These are phyloP conservation scores for Syrmaticus mikado DNA, from an alignment of 2,113 vertebrate genomes.

Conservation along the genomic window DNA sequence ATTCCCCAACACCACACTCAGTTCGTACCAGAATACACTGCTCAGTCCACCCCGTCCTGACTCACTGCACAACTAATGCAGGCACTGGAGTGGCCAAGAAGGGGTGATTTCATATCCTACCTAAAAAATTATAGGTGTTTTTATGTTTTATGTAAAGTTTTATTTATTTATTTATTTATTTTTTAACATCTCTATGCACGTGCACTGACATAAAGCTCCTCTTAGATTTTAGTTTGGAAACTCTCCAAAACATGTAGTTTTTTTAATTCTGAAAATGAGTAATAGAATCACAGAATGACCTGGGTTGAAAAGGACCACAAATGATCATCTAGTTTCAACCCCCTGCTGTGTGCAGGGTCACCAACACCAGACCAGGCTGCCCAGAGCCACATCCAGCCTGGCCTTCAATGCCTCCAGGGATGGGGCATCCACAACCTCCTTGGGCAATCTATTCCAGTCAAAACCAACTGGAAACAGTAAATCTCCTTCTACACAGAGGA, in stretches of 20 bases:
- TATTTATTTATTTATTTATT: accelerated
- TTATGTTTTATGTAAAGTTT: accelerated
- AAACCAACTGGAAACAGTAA: background rate
- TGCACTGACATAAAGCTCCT: background rate
- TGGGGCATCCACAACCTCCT: no score
- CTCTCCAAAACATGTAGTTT: no score
- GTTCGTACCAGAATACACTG: background rate
- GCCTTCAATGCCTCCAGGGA: no score
- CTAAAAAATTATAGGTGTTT: background rate
- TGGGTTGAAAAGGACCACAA: no score
- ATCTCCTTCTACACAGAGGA: background rate
- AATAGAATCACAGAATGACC: no score
- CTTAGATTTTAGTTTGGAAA: background rate
- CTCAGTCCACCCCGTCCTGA: accelerated
- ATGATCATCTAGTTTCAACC: no score
- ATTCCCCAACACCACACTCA: background rate
- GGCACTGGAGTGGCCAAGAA: background rate
- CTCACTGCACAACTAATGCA: accelerated
- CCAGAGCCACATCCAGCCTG: no score
- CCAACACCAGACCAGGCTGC: no score
- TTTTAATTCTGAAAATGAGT: background rate
- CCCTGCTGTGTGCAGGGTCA: no score
- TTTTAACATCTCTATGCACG: background rate
- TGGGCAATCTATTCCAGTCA: no score
- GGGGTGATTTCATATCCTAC: background rate